phyloP scores from a whole-genome alignment of 2,888 invertebrate species.

The Trissoscelio sp. region DNA sequence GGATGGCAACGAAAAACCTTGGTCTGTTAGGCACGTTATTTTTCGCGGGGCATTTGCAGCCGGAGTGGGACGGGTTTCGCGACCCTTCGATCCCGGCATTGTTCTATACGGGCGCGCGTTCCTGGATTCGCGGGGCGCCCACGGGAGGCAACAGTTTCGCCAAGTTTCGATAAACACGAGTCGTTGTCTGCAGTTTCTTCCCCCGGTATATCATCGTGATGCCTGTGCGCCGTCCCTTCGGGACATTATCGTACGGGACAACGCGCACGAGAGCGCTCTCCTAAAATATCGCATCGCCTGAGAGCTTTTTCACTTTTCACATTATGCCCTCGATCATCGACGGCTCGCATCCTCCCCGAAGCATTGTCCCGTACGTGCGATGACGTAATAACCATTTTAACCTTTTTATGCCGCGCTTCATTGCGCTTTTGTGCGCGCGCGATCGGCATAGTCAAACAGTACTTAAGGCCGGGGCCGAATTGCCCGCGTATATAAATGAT shows the following conservation, averaged over 20 bases:
- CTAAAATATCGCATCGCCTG: constrained; percentile 68
- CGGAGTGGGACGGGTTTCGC: neutral
- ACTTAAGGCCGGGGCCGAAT: constrained; percentile 22
- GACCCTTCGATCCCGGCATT: constrained; percentile 38
- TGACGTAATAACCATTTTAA: constrained; percentile 64
- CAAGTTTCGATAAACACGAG: constrained; percentile 70
- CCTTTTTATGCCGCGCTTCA: constrained; percentile 56
- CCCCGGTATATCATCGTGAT: constrained; percentile 66
- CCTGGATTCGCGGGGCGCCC: constrained; percentile 56
- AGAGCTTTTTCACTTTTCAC: constrained; percentile 72
- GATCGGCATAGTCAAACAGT: constrained; percentile 58
- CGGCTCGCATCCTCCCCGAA: constrained; percentile 53
- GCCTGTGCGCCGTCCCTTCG: constrained; percentile 64
- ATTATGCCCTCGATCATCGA: constrained; percentile 70
- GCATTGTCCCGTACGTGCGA: constrained; percentile 52
- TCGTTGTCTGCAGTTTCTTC: constrained; percentile 66
- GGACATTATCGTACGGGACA: constrained; percentile 71
- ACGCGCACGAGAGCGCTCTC: constrained; percentile 58
- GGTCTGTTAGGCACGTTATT: constrained; percentile 25
- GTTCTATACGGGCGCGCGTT: constrained; percentile 43
- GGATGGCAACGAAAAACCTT: no score
- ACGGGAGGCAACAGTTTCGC: constrained; percentile 64
- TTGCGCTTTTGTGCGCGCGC: constrained; percentile 51
- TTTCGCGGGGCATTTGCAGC: constrained; percentile 23
- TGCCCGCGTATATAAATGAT: constrained; percentile 41